Evolutionary conservation across 2,888 invertebrate species (phyloP).

Genomic region (Alsophila aescularia): DNA sequence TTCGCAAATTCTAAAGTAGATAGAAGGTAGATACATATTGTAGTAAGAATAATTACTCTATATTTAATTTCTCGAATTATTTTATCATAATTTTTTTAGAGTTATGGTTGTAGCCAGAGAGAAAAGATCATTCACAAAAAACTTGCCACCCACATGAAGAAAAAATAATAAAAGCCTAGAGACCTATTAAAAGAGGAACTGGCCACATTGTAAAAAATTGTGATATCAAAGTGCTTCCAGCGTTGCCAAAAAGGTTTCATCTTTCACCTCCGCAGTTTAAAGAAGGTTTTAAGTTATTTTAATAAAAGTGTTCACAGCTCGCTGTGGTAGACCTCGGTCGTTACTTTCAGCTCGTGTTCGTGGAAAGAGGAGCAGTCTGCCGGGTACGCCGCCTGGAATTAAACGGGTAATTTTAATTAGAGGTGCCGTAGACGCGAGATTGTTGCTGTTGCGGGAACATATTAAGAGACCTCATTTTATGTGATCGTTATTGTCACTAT

Average conservation of each 20-base stretch:
- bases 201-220: not conserved
- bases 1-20: not conserved
- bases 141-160: too few relatives aligned
- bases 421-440: slow-evolving; percentile 14
- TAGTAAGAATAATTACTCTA: too few relatives aligned
- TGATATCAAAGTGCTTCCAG: not conserved
- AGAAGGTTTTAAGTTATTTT: slow-evolving; percentile 9
- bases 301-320: slow-evolving; percentile 85
- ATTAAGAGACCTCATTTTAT: not conserved
- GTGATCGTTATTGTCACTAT: too few relatives aligned
- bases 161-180: not conserved
- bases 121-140: too few relatives aligned
- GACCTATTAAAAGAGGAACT: not conserved
- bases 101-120: too few relatives aligned
- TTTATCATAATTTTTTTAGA: too few relatives aligned
- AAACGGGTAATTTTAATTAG: slow-evolving; percentile 29
- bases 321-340: slow-evolving; percentile 92
- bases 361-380: slow-evolving; percentile 92
- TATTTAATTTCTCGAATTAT: too few relatives aligned
- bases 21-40: too few relatives aligned
- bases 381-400: slow-evolving; percentile 86
- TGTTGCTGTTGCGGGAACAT: not conserved
- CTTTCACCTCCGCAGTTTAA: slow-evolving; percentile 12
- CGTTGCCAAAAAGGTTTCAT: slow-evolving; percentile 24
- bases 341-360: slow-evolving; percentile 91